Evolutionary conservation across 2,888 invertebrate species (phyloP), one percentile per base, ranked within the genome.

Genomic region (Macaria notata): DNA sequence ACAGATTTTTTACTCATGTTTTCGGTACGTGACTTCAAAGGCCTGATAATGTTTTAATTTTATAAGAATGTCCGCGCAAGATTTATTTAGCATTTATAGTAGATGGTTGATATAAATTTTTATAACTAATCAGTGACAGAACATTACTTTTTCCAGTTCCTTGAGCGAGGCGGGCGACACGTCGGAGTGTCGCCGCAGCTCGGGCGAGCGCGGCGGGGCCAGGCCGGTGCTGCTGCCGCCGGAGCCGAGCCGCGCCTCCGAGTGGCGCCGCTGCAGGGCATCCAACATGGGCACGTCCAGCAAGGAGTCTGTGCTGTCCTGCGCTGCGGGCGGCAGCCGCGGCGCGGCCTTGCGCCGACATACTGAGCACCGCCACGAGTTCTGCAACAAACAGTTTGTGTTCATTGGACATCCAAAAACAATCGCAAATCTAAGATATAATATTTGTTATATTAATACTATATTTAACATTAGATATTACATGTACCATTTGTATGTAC

Each of bases 311-410:
- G 96, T 96, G 62, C 96, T 96, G 78, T 96, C 96, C 78, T 96
- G 96, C 1, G 94, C 92, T 3, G 94, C 93, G 36, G 96, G 93
- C 49, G 95, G 95, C 36, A 95, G 93, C 33, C 96, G 93, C 9
- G 96, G 96, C 54, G 94, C 96, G 65, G 96, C 93, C 86, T 96
- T 96, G 65, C 96, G 94, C 36, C 97, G 94, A 80, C 97, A 98
- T 19, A 97, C 97, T 67, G 97, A 97, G 86, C 97, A 98, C 58
- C 96, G 94, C 97, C 97, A 98, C 71, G 94, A 94, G 66, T 92
- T 94, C 95, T 95, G 30, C 9, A 48, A 9, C n/a, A 38, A 6
- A 5, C 8, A 42, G 9, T 3, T 9, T 42, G 1, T n/a, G 42
- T 42, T 42, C 9, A 42, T 42, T 42, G 19, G 2, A 19, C 19